Evolutionary conservation across 2,113 vertebrate genomes (phyloP).

Genomic region (Nymphicus hollandicus): DNA sequence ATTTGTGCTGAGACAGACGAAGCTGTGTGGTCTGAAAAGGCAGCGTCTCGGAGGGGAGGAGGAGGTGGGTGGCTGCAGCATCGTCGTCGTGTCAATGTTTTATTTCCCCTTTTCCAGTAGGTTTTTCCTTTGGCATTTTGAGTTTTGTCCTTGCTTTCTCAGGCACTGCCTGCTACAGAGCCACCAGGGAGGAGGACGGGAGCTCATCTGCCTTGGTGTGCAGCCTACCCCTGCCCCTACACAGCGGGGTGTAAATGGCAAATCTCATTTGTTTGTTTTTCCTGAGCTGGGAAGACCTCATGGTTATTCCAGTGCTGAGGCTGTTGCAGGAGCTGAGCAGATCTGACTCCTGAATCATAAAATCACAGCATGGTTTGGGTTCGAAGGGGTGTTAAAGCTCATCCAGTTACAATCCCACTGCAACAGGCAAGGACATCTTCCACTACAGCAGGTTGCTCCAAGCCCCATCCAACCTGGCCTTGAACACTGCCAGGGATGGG

Average conservation of each 20-base stretch:
- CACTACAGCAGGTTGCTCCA: background rate
- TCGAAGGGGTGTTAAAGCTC: background rate
- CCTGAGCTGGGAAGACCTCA: background rate
- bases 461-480: background rate
- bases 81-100: background rate
- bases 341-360: background rate
- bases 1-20: background rate
- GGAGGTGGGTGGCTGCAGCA: background rate
- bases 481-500: background rate
- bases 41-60: background rate
- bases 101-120: background rate
- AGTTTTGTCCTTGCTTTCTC: background rate
- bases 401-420: background rate
- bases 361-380: background rate
- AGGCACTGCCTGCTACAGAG: background rate
- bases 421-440: background rate
- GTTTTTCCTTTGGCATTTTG: background rate
- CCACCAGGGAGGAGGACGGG: background rate
- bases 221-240: background rate
- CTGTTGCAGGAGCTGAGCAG: background rate
- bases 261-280: background rate
- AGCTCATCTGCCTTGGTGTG: background rate
- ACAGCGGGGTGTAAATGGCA: background rate
- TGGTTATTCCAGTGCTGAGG: background rate
- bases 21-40: background rate